Base-by-base conservation (phyloP, 2,888 invertebrate genomes). In the Eupithecia tripunctaria region DNA sequence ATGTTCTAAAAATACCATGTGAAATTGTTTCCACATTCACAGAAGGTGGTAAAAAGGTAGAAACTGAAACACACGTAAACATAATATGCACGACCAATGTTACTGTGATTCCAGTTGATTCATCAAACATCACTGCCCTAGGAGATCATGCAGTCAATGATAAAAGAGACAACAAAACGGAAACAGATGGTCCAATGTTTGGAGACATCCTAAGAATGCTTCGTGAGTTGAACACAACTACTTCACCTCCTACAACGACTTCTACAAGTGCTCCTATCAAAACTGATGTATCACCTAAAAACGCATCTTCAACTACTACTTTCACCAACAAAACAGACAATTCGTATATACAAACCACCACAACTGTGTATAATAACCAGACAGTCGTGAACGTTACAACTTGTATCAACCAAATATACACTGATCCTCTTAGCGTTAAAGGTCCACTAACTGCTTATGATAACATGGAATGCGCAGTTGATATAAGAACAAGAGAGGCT, bases 11-110 rank as follows among this genome's bases (percentile, higher is more conserved):
- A 80, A 88, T 94, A 79, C 94, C 94, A 1, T 94, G 94, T 79
- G 94, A 91, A 84, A 93, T 93, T 12, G 93, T 94, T 12, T 92
- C 94, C 1, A 94, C 94, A 1, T 94, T 94, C 73, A 89, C 89
- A 5, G 85, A 89, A 75, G 89, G 84, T 4, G 87, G 90, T 75
- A 84, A 83, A 29, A 86, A 85, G 73, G 75, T 82, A 51, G 74
- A 80, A 73, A 77, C 78, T 67, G 82, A 82, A 18, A 78, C 81
- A 47, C 76, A 79, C 25, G 78, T 84, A 6, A 89, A 89, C 63
- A 90, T 88, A 32, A 85, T 88, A 14, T 91, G 91, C 78, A 84
- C 85, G 2, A 88, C 88, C 6, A 86, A 75, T 32, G 36, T 66
- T 21, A 74, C 70, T 47, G 67, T 59, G 41, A 65, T 67, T 70